Conservation (phyloP, 2,113 vertebrate species). For the Herpailurus yagouaroundi region DNA sequence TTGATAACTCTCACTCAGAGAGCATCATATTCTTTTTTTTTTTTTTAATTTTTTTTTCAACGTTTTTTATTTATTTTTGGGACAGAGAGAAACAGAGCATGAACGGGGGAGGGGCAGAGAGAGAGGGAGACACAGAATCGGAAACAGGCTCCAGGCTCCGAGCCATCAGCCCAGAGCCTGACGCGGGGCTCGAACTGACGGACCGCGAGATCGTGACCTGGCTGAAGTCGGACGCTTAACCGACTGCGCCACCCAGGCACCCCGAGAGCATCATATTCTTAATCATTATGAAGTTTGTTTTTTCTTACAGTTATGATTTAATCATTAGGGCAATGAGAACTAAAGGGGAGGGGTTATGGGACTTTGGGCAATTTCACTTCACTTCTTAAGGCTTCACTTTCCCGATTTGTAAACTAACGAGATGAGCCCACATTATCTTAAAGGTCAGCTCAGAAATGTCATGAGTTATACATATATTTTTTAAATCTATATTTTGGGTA, state of each 20-base stretch:
- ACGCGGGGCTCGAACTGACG: too few relatives aligned
- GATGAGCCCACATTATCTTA: neutral
- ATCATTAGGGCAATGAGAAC: neutral
- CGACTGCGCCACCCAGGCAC: too few relatives aligned
- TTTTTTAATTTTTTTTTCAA: too few relatives aligned
- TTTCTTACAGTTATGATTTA: neutral
- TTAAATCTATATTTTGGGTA: neutral
- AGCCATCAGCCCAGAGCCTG: too few relatives aligned
- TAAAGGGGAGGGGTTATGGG: neutral
- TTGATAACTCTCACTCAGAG: slow-evolving; percentile 40
- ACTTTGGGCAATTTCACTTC: neutral
- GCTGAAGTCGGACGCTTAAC: too few relatives aligned
- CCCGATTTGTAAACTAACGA: neutral
- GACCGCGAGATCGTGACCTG: too few relatives aligned
- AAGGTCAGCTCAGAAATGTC: neutral
- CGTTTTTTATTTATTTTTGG: too few relatives aligned
- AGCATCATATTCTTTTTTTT: neutral
- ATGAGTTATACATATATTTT: neutral
- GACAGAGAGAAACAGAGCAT: too few relatives aligned
- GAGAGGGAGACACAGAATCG: too few relatives aligned
- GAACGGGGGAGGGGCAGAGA: too few relatives aligned
- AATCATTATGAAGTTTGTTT: neutral
- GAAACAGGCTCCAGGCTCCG: too few relatives aligned
- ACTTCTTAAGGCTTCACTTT: neutral
- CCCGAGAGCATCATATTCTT: neutral